Conservation (phyloP, 2,113 vertebrate genomes). For the Percina caprodes region DNA sequence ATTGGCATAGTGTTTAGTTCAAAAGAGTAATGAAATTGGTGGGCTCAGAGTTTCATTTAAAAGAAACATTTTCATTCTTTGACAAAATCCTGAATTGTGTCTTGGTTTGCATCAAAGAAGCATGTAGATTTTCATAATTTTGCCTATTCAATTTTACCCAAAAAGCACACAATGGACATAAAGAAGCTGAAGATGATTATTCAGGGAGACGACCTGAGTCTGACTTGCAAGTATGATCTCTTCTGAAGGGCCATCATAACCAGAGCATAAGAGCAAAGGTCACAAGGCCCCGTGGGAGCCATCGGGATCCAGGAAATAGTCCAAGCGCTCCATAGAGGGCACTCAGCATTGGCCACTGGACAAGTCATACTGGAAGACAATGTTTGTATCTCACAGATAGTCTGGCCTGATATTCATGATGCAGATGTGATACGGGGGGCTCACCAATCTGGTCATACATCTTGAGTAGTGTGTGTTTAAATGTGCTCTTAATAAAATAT, state of each 20-base stretch:
- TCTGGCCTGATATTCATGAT: slow-evolving; percentile 68
- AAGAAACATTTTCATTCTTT: slow-evolving; percentile 8
- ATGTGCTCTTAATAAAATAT: slow-evolving; percentile 85
- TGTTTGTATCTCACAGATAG: slow-evolving; percentile 24
- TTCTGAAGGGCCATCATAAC: slow-evolving; percentile 70
- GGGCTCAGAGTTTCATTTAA: background rate
- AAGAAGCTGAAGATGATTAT: slow-evolving; percentile 28
- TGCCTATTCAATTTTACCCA: slow-evolving; percentile 14
- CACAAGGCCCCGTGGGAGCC: slow-evolving; percentile 59
- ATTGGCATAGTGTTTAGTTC: slow-evolving; percentile 7
- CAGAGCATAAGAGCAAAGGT: slow-evolving; percentile 69
- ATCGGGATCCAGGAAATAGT: slow-evolving; percentile 64
- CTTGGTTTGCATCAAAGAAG: slow-evolving; percentile 21
- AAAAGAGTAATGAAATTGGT: slow-evolving; percentile 29
- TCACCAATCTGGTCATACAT: slow-evolving; percentile 70
- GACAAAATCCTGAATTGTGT: slow-evolving; percentile 9
- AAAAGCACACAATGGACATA: slow-evolving; percentile 29
- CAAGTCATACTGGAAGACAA: slow-evolving; percentile 35
- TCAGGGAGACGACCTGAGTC: slow-evolving; percentile 48
- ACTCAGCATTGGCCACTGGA: slow-evolving; percentile 38
- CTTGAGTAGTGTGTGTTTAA: slow-evolving; percentile 79
- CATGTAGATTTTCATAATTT: background rate
- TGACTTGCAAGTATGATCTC: slow-evolving; percentile 49
- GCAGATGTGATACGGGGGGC: slow-evolving; percentile 65
- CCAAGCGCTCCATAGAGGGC: slow-evolving; percentile 65